Base-by-base conservation (phyloP, 35 echinoderm and acorn worm genomes). In the Ophiothrix spiculata region DNA sequence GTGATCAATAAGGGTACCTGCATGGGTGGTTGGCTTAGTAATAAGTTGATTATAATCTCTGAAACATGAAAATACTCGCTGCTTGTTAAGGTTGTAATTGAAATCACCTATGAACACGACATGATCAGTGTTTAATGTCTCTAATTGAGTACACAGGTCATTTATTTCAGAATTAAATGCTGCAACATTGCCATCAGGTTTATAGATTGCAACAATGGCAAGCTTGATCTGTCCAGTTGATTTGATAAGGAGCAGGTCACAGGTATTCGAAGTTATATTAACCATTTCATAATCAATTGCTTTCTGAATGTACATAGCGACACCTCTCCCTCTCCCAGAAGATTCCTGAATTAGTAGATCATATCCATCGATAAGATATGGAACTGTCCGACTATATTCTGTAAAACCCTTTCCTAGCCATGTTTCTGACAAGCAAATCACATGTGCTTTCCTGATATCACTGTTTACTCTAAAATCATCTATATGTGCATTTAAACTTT, bases 381-480 rank as follows among this genome's bases (percentile, higher is more conserved):
- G 42, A 16, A 40, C 79, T 25, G 36, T 56, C 0, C 32, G 11
- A 45, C 32, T 0, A 17, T 19, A 46, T 38, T 82, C 41, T 33
- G 33, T 82, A 17, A 54, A 85, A 80, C 90, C 83, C n/a, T n/a
- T n/a, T n/a, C n/a, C 32, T 21, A 91, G 69, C 90, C 90, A 91
- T 80, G 90, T 91, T 81, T 91, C 90, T 23, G 83, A 75, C 28
- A 91, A 45, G 31, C 90, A 91, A 35, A 86, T 80, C 31, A 79
- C 56, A 39, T 85, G 76, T 80, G 42, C 36, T 81, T 85, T 86
- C 33, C 49, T 69, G 33, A 91, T 79, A 13, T 86, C 39, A 35
- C 31, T 81, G 36, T 86, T 40, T 33, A 8, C 19, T 86, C 12
- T 86, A 1, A 91, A 39, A 81, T 86, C 90, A 31, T 82, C 39